phyloP scores from a whole-genome alignment of 1,140 invertebrate species.

The Aleiodes sp. region DNA sequence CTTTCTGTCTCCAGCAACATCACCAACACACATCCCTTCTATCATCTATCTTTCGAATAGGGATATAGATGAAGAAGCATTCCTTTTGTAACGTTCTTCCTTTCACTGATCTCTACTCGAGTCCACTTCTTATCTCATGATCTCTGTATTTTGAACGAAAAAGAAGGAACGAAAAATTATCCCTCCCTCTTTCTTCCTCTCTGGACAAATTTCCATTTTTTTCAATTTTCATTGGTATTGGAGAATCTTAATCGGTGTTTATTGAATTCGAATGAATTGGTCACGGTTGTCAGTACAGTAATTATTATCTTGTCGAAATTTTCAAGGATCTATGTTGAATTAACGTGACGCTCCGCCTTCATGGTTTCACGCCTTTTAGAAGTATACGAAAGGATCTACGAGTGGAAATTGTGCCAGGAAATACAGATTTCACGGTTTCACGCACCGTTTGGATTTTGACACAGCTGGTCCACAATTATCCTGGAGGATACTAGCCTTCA shows the following conservation, averaged over 20 bases:
- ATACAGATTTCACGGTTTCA: conserved; percentile 58
- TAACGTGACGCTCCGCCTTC: conserved; percentile 51
- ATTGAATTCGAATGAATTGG: conserved; percentile 8
- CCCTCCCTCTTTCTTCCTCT: too few species aligned
- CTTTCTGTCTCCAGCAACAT: conserved; percentile 6
- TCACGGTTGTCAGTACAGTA: conserved; percentile 31
- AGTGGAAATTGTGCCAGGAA: conserved; percentile 57
- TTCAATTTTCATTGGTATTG: not conserved
- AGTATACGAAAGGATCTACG: conserved; percentile 48
- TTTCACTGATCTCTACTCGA: conserved; percentile 18
- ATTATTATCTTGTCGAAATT: not conserved
- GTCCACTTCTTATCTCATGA: conserved; percentile 23
- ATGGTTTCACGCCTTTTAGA: conserved; percentile 54
- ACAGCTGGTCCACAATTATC: not conserved
- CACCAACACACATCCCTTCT: conserved; percentile 25
- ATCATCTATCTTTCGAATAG: conserved; percentile 54
- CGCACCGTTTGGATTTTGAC: not conserved
- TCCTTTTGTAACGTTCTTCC: conserved; percentile 39
- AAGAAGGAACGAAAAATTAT: too few species aligned
- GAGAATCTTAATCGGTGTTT: not conserved
- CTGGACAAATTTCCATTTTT: too few species aligned
- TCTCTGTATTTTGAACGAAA: conserved; percentile 28
- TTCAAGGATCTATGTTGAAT: conserved; percentile 30
- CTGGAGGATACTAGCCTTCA: not conserved
- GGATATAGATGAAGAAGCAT: conserved; percentile 33